phyloP scores from a whole-genome alignment of 2,797 vertebrate genomes.

The Coracias cyanogaster region DNA sequence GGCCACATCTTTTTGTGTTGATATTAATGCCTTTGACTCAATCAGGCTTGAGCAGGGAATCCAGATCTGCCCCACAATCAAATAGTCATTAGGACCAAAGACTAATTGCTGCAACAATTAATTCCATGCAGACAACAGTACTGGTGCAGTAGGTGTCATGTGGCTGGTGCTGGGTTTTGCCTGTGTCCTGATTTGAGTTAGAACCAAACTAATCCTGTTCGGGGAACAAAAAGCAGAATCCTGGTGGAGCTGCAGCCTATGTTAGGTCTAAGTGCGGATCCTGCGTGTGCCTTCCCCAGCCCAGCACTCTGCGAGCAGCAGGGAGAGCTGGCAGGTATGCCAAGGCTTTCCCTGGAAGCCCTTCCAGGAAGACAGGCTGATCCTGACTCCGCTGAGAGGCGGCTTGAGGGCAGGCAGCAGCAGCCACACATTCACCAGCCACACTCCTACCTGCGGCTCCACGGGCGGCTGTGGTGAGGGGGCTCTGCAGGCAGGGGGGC shows the following conservation, averaged over 20 bases:
- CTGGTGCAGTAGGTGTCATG: not conserved
- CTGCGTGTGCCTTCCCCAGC: not conserved
- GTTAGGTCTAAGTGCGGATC: not conserved
- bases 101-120: not conserved
- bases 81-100: not conserved
- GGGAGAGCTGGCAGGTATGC: not conserved
- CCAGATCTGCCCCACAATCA: not conserved
- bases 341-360: not conserved
- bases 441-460: not conserved
- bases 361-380: not conserved
- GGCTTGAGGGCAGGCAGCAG: not conserved
- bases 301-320: not conserved
- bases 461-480: not conserved
- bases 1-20: not conserved
- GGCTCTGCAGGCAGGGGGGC: not conserved
- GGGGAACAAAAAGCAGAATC: not conserved
- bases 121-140: not conserved
- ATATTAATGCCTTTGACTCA: slow-evolving; percentile 42
- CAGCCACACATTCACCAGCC: not conserved
- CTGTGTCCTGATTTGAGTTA: not conserved
- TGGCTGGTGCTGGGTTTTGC: not conserved
- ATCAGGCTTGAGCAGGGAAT: not conserved
- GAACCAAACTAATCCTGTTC: too few relatives aligned
- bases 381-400: not conserved
- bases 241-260: not conserved